A percentile compares a stretch with the other conserved stretches of the same genome.
Evolutionary conservation across 2,113 vertebrate genomes (phyloP).

Genomic region (Eidolon helvum): DNA sequence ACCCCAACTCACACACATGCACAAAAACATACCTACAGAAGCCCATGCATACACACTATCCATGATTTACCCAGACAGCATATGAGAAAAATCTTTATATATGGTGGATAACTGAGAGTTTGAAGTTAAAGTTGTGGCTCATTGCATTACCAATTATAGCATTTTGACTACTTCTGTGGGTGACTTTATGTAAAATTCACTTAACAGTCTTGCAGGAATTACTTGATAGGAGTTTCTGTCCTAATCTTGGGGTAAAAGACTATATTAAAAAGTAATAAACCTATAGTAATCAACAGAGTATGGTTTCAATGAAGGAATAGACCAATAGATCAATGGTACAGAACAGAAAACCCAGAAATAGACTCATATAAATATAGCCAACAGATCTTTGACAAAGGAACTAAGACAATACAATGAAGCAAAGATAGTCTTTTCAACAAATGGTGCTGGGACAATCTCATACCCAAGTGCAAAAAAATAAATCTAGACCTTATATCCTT

Average conservation of each 20-base stretch:
- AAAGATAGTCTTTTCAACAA: neutral
- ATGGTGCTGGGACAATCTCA: neutral
- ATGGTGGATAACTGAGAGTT: neutral
- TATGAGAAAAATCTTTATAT: neutral
- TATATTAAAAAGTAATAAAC: neutral
- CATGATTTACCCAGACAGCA: neutral
- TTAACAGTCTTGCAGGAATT: neutral
- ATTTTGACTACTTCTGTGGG: neutral
- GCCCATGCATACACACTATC: neutral
- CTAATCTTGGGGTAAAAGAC: neutral
- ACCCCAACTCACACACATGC: rapidly evolving
- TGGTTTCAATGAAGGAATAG: neutral
- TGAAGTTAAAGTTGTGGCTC: neutral
- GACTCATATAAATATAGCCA: neutral
- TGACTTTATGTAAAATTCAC: neutral
- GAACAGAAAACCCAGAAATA: neutral
- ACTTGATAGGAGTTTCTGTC: neutral
- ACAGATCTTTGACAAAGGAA: neutral
- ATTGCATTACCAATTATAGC: neutral
- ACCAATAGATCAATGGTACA: neutral
- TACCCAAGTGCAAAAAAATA: neutral
- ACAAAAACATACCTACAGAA: neutral
- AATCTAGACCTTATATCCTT: neutral
- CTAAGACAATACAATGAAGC: neutral
- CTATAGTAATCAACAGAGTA: neutral